Percentiles rank a stretch among this genome's conserved stretches.
Conservation (phyloP, 2,888 invertebrate species). For the Branchellion lobata region DNA sequence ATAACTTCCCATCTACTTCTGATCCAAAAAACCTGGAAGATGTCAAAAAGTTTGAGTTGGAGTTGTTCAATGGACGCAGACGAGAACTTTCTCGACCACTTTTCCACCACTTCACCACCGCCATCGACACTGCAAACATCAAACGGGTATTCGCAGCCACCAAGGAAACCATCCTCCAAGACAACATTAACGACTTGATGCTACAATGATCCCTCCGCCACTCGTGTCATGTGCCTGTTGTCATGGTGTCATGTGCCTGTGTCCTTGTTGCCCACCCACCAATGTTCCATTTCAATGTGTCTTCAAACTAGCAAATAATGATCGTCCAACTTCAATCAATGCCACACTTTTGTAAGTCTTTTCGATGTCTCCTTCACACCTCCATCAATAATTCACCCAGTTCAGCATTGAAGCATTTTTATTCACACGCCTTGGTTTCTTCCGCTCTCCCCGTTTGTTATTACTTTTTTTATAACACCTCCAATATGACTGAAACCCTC, state of each 20-base stretch:
- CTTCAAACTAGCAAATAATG: too few relatives aligned
- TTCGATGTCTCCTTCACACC: too few relatives aligned
- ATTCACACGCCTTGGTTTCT: too few relatives aligned
- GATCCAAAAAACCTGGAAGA: conserved; percentile 58
- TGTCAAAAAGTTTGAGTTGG: conserved; percentile 85
- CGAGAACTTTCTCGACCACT: conserved; percentile 79
- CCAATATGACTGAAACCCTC: too few relatives aligned
- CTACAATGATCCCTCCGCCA: conserved; percentile 71
- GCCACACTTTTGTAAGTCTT: too few relatives aligned
- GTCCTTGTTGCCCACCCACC: not conserved
- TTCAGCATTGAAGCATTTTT: too few relatives aligned
- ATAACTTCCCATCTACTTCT: conserved; percentile 61
- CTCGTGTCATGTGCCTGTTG: not conserved
- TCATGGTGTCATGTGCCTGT: not conserved
- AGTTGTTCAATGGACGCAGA: conserved; percentile 78
- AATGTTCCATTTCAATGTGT: too few relatives aligned
- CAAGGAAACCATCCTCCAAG: conserved; percentile 91
- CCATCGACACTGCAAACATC: conserved; percentile 96
- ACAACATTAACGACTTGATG: conserved; percentile 91
- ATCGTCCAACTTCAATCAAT: too few relatives aligned
- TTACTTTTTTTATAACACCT: too few relatives aligned
- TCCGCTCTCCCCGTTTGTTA: too few relatives aligned
- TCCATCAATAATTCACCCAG: too few relatives aligned
- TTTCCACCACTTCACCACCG: conserved; percentile 97
- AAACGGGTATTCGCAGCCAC: conserved; percentile 96